These are phyloP conservation scores for Tetranychus truncatus DNA, from an alignment of 2,888 invertebrate species.

Conservation along the genomic window DNA sequence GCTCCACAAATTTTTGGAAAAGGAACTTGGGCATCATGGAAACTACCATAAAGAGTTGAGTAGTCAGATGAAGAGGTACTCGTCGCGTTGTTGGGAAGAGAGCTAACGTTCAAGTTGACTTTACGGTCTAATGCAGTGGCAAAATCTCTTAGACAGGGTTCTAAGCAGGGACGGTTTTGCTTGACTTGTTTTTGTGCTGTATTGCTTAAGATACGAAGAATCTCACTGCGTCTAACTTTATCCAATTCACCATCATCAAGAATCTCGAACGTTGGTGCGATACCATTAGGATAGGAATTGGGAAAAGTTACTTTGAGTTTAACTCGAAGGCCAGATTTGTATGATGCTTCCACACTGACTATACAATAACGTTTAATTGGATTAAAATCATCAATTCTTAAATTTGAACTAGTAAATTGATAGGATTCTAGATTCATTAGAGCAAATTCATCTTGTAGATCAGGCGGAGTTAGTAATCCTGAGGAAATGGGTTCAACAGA, in stretches of 20 bases:
- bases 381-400: constrained; percentile 39
- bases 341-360: constrained; percentile 15
- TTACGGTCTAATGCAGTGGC: constrained; percentile 41
- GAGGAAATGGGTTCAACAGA: constrained; percentile 5
- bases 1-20: constrained; percentile 86
- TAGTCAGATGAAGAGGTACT: neutral
- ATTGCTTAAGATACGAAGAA: constrained; percentile 39
- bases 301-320: constrained; percentile 46
- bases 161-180: constrained; percentile 65
- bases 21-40: constrained; percentile 53
- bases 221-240: neutral
- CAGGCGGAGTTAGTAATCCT: constrained; percentile 6
- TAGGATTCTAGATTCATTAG: constrained; percentile 45
- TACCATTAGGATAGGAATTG: constrained; percentile 50
- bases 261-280: constrained; percentile 46
- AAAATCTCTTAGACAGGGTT: constrained; percentile 60
- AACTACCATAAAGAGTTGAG: constrained; percentile 28
- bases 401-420: constrained; percentile 42
- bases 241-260: constrained; percentile 35
- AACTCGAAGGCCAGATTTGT: constrained; percentile 12
- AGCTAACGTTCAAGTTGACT: neutral
- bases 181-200: constrained; percentile 51
- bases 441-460: constrained; percentile 47
- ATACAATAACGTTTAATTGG: constrained; percentile 31
- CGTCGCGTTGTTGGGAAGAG: neutral